phyloP scores from a whole-genome alignment of 2,888 invertebrate genomes.

The Adelognathus sp. region DNA sequence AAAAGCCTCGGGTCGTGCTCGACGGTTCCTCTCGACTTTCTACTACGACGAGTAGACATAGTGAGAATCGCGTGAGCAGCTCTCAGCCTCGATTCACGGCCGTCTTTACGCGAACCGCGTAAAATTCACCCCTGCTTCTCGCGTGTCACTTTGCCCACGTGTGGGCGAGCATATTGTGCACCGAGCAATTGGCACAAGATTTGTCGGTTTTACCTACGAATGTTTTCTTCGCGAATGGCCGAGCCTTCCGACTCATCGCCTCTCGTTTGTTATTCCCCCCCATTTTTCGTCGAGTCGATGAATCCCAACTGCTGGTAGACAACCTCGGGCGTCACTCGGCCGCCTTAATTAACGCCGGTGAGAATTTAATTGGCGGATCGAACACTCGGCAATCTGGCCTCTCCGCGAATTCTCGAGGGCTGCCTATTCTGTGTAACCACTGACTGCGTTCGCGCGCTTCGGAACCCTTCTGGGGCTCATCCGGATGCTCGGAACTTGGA shows the following conservation, averaged over 20 bases:
- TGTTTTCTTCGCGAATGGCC: no score
- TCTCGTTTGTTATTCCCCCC: no score
- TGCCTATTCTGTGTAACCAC: not conserved
- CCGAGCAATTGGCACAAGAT: not conserved
- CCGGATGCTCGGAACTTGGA: not conserved
- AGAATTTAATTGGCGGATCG: slow-evolving; percentile 42
- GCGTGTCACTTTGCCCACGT: not conserved
- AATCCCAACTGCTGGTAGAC: not conserved
- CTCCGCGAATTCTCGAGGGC: not conserved
- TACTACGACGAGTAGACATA: slow-evolving; percentile 61
- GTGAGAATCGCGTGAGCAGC: slow-evolving; percentile 68
- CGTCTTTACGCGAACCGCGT: slow-evolving; percentile 8
- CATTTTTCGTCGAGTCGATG: no score
- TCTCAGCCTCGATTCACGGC: slow-evolving; percentile 67
- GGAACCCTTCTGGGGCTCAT: not conserved
- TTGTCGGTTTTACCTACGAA: no score
- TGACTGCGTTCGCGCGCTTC: not conserved
- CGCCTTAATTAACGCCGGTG: slow-evolving; percentile 36
- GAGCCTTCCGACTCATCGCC: no score
- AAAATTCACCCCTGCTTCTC: not conserved
- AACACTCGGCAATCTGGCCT: not conserved
- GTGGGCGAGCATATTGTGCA: not conserved
- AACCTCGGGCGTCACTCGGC: not conserved
- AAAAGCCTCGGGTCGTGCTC: slow-evolving; percentile 59
- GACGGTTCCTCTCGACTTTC: slow-evolving; percentile 18